These are phyloP conservation scores for Eucera pruinosa DNA, from an alignment of 2,888 invertebrate species.

Conservation along the genomic window DNA sequence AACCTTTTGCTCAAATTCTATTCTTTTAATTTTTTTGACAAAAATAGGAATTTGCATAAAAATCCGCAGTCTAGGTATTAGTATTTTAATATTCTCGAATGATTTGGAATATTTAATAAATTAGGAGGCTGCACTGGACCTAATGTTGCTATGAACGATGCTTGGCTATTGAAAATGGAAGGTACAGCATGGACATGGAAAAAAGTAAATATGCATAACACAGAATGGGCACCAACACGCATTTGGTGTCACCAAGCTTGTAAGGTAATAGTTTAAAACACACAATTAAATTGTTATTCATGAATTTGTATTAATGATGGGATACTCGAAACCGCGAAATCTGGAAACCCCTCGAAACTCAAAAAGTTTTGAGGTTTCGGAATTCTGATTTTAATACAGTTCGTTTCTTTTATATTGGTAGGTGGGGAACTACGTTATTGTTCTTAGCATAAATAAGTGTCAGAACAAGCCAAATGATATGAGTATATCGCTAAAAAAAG, in stretches of 20 bases:
- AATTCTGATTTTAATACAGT: not conserved
- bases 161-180: constrained; percentile 94
- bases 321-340: too few relatives aligned
- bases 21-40: not conserved
- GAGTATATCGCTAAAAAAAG: constrained; percentile 78
- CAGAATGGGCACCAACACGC: constrained; percentile 92
- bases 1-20: not conserved
- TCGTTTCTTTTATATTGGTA: constrained; percentile 69
- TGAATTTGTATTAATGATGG: too few relatives aligned
- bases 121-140: constrained; percentile 94
- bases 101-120: constrained; percentile 4
- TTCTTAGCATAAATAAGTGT: constrained; percentile 86
- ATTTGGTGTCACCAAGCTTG: constrained; percentile 98
- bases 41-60: too few relatives aligned
- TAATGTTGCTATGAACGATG: constrained; percentile 94
- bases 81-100: too few relatives aligned
- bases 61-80: too few relatives aligned
- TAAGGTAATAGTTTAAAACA: constrained; percentile 85
- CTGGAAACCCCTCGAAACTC: too few relatives aligned
- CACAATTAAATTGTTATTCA: not conserved
- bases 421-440: constrained; percentile 91
- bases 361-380: too few relatives aligned
- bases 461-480: constrained; percentile 77
- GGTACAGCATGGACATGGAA: constrained; percentile 90
- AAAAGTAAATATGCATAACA: constrained; percentile 90